Evolutionary conservation across 2,888 invertebrate genomes (phyloP).

Genomic region (Cheilosia variabilis): DNA sequence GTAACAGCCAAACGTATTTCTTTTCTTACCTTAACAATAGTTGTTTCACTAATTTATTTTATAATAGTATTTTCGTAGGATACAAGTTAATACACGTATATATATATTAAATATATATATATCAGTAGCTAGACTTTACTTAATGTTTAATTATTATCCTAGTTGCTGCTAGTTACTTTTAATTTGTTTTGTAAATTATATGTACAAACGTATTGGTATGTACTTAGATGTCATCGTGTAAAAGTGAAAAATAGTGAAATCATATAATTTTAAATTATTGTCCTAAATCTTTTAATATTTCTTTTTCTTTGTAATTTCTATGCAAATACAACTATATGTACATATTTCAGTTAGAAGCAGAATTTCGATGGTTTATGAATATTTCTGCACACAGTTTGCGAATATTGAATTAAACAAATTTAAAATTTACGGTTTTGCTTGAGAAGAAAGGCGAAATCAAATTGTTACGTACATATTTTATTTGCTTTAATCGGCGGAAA

Average conservation of each 20-base stretch:
- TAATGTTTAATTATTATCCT: conserved; percentile 60
- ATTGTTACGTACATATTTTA: accelerated
- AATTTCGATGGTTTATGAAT: too few species aligned
- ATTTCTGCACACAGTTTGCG: too few species aligned
- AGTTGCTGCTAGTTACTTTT: conserved; percentile 58
- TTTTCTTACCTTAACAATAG: conserved; percentile 1
- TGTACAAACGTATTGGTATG: conserved; percentile 3
- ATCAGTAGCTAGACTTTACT: conserved; percentile 42
- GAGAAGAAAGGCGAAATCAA: background rate
- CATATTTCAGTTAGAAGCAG: background rate
- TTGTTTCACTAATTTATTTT: conserved; percentile 6
- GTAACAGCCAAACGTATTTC: conserved; percentile 37
- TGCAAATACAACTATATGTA: background rate
- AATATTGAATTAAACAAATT: too few species aligned
- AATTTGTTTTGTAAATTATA: conserved; percentile 15
- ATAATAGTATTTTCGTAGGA: conserved; percentile 39
- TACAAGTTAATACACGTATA: conserved; percentile 22
- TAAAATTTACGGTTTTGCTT: background rate
- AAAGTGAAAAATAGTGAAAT: conserved; percentile 18
- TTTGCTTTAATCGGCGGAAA: background rate
- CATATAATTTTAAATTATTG: conserved; percentile 53
- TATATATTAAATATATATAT: conserved; percentile 45
- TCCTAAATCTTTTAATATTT: conserved; percentile 34
- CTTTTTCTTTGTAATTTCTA: background rate
- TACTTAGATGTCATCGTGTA: conserved; percentile 2